Percentiles rank a stretch among this genome's conserved stretches.
phyloP scores from a whole-genome alignment of 1,140 invertebrate species.

The Drosophila ohnishii region DNA sequence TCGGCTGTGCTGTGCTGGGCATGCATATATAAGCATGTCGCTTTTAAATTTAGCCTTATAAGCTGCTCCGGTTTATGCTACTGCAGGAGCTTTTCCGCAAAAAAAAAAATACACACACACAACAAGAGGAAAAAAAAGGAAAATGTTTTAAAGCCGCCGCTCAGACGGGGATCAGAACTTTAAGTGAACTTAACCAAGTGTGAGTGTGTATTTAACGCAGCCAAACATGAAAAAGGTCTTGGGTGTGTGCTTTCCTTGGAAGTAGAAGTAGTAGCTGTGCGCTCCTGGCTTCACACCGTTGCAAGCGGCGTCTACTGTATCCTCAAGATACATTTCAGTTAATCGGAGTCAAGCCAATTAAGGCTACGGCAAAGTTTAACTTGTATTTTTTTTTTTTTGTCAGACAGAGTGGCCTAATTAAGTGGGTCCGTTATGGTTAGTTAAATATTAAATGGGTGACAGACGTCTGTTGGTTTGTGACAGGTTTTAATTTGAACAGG shows the following conservation, averaged over 20 bases:
- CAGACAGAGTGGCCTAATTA: slow-evolving; percentile 4
- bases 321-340: slow-evolving; percentile 68
- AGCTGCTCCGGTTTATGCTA: slow-evolving; percentile 45
- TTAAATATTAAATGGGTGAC: slow-evolving; percentile 15
- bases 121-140: not conserved
- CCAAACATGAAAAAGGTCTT: slow-evolving; percentile 50
- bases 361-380: slow-evolving; percentile 58
- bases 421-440: slow-evolving; percentile 9
- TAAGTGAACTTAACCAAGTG: slow-evolving; percentile 71
- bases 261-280: slow-evolving; percentile 12
- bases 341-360: slow-evolving; percentile 73
- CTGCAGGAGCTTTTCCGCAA: slow-evolving; percentile 23
- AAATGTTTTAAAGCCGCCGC: slow-evolving; percentile 62
- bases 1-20: slow-evolving; percentile 3
- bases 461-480: slow-evolving; percentile 1
- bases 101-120: not conserved
- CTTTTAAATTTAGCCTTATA: slow-evolving; percentile 73
- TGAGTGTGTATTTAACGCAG: slow-evolving; percentile 54
- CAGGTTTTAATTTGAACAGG: slow-evolving; percentile 7
- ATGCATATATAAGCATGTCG: slow-evolving; percentile 47
- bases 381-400: slow-evolving; percentile 16
- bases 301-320: slow-evolving; percentile 20
- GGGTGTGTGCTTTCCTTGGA: slow-evolving; percentile 9
- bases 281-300: not conserved
- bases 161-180: slow-evolving; percentile 68